Percentiles rank a stretch among this genome's conserved stretches.
phyloP scores from a whole-genome alignment of 2,888 invertebrate genomes.

The Trichacis sp. region DNA sequence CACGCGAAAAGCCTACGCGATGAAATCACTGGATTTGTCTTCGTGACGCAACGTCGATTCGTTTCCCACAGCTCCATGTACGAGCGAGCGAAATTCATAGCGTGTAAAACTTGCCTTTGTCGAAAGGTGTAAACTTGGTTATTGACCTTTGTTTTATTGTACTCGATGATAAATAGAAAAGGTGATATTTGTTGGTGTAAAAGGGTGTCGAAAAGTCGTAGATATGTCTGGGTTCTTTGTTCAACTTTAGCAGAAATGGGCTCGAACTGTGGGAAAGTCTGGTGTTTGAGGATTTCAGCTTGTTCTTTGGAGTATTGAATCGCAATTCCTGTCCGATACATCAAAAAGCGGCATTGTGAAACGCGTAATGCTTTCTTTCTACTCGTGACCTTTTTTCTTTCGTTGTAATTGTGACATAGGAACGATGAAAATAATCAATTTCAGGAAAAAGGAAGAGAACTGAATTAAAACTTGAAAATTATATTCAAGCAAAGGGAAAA shows the following conservation, averaged over 20 bases:
- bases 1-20: too few relatives aligned
- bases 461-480: neutral
- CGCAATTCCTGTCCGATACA: conserved; percentile 26
- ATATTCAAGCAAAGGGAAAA: neutral
- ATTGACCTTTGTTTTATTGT: neutral
- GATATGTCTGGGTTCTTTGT: conserved; percentile 22
- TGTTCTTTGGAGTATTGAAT: neutral
- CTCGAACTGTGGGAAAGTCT: conserved; percentile 29
- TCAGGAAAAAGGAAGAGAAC: too few relatives aligned
- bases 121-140: neutral
- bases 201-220: neutral
- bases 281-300: conserved; percentile 2
- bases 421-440: too few relatives aligned
- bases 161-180: conserved; percentile 1
- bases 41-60: conserved; percentile 16
- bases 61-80: conserved; percentile 30
- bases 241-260: neutral
- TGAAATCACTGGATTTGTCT: conserved; percentile 32
- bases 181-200: conserved; percentile 1
- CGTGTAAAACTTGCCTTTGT: conserved; percentile 19
- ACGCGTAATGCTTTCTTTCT: conserved; percentile 29
- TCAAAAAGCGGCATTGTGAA: conserved; percentile 35
- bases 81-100: neutral
- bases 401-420: too few relatives aligned
- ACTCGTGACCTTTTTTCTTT: too few relatives aligned